Conservation (phyloP, 1,140 invertebrate genomes). For the Zaprionus ornatus region DNA sequence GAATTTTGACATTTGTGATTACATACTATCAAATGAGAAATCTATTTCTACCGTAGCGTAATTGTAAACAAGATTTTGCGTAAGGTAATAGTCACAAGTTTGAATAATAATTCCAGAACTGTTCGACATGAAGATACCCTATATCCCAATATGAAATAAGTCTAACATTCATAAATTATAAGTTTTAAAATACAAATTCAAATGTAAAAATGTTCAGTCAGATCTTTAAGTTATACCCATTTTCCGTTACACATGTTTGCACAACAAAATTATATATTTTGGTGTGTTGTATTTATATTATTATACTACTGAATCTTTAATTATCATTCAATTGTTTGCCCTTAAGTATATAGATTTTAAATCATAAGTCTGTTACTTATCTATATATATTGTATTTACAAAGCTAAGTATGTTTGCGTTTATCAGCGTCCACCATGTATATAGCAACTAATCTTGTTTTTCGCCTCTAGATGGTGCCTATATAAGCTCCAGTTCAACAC, state of each 20-base stretch:
- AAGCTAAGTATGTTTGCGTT: not conserved
- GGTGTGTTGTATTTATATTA: not conserved
- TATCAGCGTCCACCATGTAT: slow-evolving; percentile 1
- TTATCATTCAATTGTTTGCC: not conserved
- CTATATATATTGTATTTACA: not conserved
- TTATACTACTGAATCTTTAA: not conserved
- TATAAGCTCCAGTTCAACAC: slow-evolving; percentile 32
- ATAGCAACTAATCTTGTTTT: slow-evolving; percentile 14
- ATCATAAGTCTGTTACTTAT: not conserved
- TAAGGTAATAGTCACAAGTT: not conserved
- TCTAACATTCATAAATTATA: not conserved
- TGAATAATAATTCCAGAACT: not conserved
- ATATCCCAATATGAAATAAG: not conserved
- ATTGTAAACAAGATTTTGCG: not conserved
- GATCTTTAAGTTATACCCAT: not conserved
- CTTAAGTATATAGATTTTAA: not conserved
- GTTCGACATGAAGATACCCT: not conserved
- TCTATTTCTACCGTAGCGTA: not conserved
- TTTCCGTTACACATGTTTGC: not conserved
- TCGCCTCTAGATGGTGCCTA: slow-evolving; percentile 5
- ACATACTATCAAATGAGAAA: not conserved
- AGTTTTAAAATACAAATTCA: not conserved
- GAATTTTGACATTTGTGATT: slow-evolving; percentile 3
- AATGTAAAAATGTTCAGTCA: not conserved
- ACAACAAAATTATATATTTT: not conserved